Conservation (phyloP, 1,140 invertebrate species). For the Ceratina australensis region DNA sequence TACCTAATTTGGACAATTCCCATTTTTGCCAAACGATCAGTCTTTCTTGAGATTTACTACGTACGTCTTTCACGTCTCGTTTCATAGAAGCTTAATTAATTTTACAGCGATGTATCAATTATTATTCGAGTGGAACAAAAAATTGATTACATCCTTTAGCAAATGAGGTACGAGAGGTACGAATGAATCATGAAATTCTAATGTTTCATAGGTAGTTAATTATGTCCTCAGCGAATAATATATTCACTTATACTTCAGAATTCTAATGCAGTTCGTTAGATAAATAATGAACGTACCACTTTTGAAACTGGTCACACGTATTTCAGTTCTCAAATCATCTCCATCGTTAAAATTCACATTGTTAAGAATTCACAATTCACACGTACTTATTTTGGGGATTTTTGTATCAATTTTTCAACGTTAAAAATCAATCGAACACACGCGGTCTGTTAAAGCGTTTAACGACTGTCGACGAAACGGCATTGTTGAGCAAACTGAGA, state of each 20-base stretch:
- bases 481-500: constrained; percentile 68
- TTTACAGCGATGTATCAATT: too few relatives aligned
- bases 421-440: not conserved
- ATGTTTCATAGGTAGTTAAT: not conserved
- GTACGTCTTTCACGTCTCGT: not conserved
- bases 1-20: not conserved
- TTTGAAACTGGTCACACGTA: too few relatives aligned
- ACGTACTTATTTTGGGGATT: not conserved
- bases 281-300: too few relatives aligned
- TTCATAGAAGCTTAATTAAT: too few relatives aligned
- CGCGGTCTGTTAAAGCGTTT: not conserved
- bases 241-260: too few relatives aligned
- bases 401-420: not conserved
- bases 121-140: not conserved
- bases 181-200: constrained; percentile 5
- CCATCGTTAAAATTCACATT: too few relatives aligned
- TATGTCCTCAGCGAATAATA: not conserved
- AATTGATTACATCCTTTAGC: not conserved
- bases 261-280: too few relatives aligned
- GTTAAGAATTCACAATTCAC: too few relatives aligned
- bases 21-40: not conserved
- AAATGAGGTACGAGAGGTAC: not conserved
- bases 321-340: too few relatives aligned
- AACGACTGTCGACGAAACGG: constrained; percentile 61
- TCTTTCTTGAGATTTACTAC: not conserved